Percentiles rank a stretch among this genome's conserved stretches.
phyloP scores from a whole-genome alignment of 2,797 vertebrate genomes.

The Hozukius guyotensis region DNA sequence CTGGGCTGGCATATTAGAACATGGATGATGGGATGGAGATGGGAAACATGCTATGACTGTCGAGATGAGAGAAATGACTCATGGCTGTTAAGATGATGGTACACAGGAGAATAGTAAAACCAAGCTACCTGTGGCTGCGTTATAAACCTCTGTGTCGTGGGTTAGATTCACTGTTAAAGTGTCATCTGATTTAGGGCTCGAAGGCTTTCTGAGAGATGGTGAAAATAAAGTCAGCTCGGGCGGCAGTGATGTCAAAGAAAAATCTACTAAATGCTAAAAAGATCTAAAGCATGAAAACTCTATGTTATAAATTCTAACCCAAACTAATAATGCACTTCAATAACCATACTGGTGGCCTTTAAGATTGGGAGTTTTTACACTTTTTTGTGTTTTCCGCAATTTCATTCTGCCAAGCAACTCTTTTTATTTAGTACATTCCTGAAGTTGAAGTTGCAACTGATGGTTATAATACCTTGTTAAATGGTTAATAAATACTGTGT shows the following conservation, averaged over 20 bases:
- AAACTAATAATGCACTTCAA: not conserved
- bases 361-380: not conserved
- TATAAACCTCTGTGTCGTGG: conserved; percentile 74
- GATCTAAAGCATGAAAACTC: not conserved
- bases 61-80: not conserved
- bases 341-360: conserved; percentile 7
- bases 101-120: conserved; percentile 50
- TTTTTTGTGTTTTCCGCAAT: not conserved
- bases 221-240: conserved; percentile 72
- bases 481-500: no score
- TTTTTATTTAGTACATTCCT: not conserved
- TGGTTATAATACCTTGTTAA: no score
- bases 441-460: no score
- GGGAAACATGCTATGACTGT: conserved; percentile 25
- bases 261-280: not conserved
- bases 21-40: conserved; percentile 14
- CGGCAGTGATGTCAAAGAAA: conserved; percentile 17
- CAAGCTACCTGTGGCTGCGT: conserved; percentile 77
- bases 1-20: conserved; percentile 5
- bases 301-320: not conserved
- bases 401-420: no score
- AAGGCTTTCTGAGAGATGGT: conserved; percentile 86
- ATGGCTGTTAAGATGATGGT: conserved; percentile 30
- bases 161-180: conserved; percentile 77
- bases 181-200: conserved; percentile 83